Base-by-base conservation (phyloP, 2,797 vertebrate species). In the Saguinus oedipus region DNA sequence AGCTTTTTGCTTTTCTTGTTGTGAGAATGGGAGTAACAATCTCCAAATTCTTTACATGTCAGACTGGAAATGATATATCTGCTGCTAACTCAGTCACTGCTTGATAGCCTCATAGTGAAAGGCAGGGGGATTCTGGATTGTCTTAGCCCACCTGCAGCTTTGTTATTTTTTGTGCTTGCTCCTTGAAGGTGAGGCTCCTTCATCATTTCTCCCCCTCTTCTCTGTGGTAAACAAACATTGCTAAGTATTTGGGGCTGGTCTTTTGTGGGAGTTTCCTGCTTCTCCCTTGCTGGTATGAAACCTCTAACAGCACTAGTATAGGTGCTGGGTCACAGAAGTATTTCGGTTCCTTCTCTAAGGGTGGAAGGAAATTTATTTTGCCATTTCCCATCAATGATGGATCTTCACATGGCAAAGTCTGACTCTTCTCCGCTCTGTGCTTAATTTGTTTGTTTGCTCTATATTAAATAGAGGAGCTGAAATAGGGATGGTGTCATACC, bases 401-500 rank as follows among this genome's bases (percentile, higher is more conserved):
- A 3, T 39, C 24, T 48, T 83, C 33, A 50, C 8, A 26, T 6
- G 33, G 20, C 68, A 70, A 36, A 36, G 53, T n/a, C 17, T 74
- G 44, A 6, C 17, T 6, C 1, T 74, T 53, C n/a, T 68, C 14
- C 20, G 46, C 74, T 76, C 15, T 22, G 44, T 11, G 26, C 5
- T 53, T 17, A 39, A 27, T 26, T 70, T 30, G 12, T 30, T 70
- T 26, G 20, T 74, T 24, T 81, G 74, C 22, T 53, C 7, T 44
- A 22, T 17, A 24, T 15, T 20, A 68, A 11, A 7, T 24, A 59
- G 42, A 64, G 3, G 9, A 27, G 0, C 4, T 7, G 4, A 4
- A 44, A 19, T 27, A 9, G 6, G 9, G 10, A 4, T 6, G 4
- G 19, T 2, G 24, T 83, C 24, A 15, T n/a, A 19, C 0, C 13